Conservation (phyloP, 1,140 invertebrate genomes). For the Cydia splendana region DNA sequence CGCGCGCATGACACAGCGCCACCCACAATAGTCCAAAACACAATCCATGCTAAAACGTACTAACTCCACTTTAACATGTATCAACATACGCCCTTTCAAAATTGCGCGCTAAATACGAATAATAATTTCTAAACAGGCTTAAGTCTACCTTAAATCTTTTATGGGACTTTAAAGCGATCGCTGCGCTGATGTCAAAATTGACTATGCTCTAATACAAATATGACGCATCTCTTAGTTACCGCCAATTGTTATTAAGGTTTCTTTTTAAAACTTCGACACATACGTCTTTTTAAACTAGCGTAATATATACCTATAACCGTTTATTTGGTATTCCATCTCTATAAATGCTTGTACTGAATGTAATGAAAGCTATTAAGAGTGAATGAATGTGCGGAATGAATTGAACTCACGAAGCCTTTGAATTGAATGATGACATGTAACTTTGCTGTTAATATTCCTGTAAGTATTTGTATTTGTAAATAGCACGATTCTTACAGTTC, state of each 20-base stretch:
- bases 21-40: slow-evolving; percentile 22
- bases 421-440: slow-evolving; percentile 21
- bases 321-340: slow-evolving; percentile 6
- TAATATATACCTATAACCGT: not conserved
- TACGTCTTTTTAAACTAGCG: not conserved
- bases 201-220: not conserved
- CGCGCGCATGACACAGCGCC: slow-evolving; percentile 63
- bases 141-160: not conserved
- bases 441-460: not conserved
- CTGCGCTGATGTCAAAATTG: not conserved
- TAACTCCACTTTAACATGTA: not conserved
- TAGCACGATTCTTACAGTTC: slow-evolving; percentile 6
- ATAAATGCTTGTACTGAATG: slow-evolving; percentile 13
- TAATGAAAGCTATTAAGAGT: slow-evolving; percentile 29
- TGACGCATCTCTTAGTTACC: too few species aligned
- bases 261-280: not conserved
- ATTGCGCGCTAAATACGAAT: not conserved
- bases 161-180: not conserved
- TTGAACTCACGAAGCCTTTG: slow-evolving; percentile 19
- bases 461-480: not conserved
- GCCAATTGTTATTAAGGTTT: not conserved
- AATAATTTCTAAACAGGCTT: not conserved
- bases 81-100: not conserved
- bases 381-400: slow-evolving; percentile 18
- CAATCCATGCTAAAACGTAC: not conserved